These are phyloP conservation scores for Monomorium pharaonis DNA, from an alignment of 1,140 invertebrate species.

Conservation along the genomic window DNA sequence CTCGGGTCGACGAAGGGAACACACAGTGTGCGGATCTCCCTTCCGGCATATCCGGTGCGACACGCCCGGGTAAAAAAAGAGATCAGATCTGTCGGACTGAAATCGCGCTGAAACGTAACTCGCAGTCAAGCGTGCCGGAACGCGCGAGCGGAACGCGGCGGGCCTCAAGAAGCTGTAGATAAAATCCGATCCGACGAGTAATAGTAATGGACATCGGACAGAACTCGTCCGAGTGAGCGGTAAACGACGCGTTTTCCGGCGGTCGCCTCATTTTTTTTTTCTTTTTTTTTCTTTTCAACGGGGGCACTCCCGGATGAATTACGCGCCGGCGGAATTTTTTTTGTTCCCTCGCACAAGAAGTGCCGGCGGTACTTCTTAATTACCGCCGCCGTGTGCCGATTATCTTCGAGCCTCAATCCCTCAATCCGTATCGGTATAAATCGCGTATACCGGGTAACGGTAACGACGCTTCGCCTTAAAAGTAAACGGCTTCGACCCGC, in stretches of 20 bases:
- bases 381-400: slow-evolving; percentile 42
- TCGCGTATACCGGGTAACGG: slow-evolving; percentile 35
- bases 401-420: slow-evolving; percentile 15
- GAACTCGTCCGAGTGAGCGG: background rate
- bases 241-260: slow-evolving; percentile 15
- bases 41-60: background rate
- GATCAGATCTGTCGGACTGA: background rate
- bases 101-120: background rate
- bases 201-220: background rate
- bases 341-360: background rate
- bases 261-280: no score
- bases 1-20: background rate
- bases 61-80: background rate
- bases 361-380: slow-evolving; percentile 35
- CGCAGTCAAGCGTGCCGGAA: background rate
- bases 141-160: background rate
- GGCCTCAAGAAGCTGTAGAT: slow-evolving; percentile 1
- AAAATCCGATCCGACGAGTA: background rate
- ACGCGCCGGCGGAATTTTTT: background rate
- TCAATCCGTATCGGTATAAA: slow-evolving; percentile 44
- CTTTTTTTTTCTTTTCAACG: slow-evolving; percentile 29
- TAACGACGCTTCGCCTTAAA: background rate
- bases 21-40: background rate
- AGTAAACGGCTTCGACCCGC: background rate
- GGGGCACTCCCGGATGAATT: background rate